Evolutionary conservation across 2,888 invertebrate species (phyloP).

Genomic region (Julus scanicus): DNA sequence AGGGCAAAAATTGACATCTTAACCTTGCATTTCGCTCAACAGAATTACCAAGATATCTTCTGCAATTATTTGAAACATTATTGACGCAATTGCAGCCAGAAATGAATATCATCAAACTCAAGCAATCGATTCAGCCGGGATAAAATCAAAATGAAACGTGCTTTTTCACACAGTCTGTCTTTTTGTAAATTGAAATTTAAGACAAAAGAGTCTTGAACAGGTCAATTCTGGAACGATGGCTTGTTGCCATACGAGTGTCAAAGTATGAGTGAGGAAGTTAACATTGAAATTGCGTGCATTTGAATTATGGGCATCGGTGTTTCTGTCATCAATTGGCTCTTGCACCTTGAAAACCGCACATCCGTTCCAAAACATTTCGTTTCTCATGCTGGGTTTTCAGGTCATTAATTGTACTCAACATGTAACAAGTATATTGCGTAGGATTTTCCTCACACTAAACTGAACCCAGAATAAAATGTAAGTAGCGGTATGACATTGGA

Average conservation of each 20-base stretch:
- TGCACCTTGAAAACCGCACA: not conserved
- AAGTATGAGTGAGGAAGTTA: not conserved
- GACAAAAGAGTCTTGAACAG: not conserved
- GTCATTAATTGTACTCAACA: not conserved
- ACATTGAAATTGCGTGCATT: not conserved
- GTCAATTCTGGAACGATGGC: not conserved
- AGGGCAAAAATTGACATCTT: not conserved
- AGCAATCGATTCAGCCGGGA: not conserved
- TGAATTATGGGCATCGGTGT: not conserved
- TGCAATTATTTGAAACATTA: too few species aligned
- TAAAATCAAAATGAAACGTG: not conserved
- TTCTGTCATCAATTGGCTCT: not conserved
- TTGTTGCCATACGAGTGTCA: not conserved
- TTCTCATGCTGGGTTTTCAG: conserved; percentile 15
- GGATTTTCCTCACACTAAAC: not conserved
- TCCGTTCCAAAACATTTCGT: not conserved
- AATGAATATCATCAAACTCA: not conserved
- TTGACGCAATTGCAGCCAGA: too few species aligned
- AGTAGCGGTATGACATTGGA: too few species aligned
- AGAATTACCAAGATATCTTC: not conserved
- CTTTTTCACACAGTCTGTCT: not conserved
- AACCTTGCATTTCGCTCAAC: too few species aligned
- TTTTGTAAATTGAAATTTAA: not conserved
- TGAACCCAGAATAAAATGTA: too few species aligned
- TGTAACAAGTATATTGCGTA: not conserved